Conservation (phyloP, 2,888 invertebrate genomes). For the Pheosia tremula region DNA sequence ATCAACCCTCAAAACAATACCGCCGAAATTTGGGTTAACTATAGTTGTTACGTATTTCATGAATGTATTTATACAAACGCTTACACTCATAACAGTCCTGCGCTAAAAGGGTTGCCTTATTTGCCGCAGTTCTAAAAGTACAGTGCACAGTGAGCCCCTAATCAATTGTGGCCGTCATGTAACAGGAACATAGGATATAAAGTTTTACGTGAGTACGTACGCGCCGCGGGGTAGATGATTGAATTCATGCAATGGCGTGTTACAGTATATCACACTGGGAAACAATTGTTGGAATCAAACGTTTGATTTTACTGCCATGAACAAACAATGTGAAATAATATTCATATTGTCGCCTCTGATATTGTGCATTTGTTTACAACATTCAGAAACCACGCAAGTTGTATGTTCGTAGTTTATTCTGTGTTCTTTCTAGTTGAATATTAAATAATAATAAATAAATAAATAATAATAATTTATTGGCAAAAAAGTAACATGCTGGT, state of each 20-base stretch:
- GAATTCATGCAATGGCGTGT: not conserved
- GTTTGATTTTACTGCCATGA: not conserved
- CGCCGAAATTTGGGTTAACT: slow-evolving; percentile 24
- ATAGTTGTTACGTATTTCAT: slow-evolving; percentile 40
- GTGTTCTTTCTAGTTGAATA: not conserved
- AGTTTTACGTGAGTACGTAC: slow-evolving; percentile 11
- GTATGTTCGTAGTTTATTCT: not conserved
- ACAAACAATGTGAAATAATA: not conserved
- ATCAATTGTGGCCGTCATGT: slow-evolving; percentile 18
- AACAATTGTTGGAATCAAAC: not conserved
- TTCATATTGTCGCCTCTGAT: too few species aligned
- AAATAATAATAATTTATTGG: too few species aligned
- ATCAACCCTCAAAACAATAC: slow-evolving; percentile 15
- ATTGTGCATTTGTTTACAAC: not conserved
- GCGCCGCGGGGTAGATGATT: not conserved
- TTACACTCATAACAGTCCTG: slow-evolving; percentile 11
- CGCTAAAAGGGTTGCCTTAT: slow-evolving; percentile 8
- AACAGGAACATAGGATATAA: slow-evolving; percentile 14
- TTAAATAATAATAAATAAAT: too few species aligned
- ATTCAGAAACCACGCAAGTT: not conserved
- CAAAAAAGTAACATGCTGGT: too few species aligned
- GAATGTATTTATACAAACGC: slow-evolving; percentile 29
- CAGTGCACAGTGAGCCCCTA: slow-evolving; percentile 3
- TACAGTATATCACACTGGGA: not conserved
- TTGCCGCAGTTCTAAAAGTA: slow-evolving; percentile 12